These are phyloP conservation scores for Vicugna pacos DNA, from an alignment of 2,113 vertebrate species.

Conservation along the genomic window DNA sequence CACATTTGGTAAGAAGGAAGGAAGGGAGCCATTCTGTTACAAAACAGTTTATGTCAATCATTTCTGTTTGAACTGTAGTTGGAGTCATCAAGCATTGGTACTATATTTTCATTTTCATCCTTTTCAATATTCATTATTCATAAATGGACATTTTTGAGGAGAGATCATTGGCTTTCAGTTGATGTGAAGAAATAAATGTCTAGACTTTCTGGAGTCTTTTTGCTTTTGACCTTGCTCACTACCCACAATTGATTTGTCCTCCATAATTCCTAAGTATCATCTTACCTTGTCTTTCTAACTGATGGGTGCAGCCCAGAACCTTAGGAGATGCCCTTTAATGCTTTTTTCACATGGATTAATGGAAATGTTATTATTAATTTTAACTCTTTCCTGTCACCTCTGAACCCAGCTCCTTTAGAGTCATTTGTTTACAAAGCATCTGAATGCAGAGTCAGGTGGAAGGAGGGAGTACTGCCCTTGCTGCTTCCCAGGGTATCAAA, in stretches of 20 bases:
- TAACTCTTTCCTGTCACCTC: background rate
- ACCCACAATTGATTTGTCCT: background rate
- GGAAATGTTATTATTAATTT: conserved; percentile 21
- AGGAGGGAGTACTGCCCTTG: background rate
- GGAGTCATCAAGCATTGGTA: background rate
- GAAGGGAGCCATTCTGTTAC: background rate
- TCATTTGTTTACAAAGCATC: conserved; percentile 13
- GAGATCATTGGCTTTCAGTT: background rate
- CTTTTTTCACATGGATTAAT: background rate
- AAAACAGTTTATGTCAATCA: conserved; percentile 2
- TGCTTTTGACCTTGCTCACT: background rate
- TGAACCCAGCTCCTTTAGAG: background rate
- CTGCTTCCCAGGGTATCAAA: background rate
- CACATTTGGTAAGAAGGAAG: background rate
- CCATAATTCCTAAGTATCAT: background rate
- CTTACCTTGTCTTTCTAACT: background rate
- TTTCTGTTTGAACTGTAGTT: background rate
- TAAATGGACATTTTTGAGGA: conserved; percentile 20
- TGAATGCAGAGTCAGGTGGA: background rate
- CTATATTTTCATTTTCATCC: background rate
- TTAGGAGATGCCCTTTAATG: background rate
- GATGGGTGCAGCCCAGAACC: background rate
- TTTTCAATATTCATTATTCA: conserved; percentile 32
- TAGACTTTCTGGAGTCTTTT: background rate
- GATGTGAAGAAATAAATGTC: background rate